Base-by-base conservation (phyloP, 2,797 vertebrate species). In the Anas bernieri region DNA sequence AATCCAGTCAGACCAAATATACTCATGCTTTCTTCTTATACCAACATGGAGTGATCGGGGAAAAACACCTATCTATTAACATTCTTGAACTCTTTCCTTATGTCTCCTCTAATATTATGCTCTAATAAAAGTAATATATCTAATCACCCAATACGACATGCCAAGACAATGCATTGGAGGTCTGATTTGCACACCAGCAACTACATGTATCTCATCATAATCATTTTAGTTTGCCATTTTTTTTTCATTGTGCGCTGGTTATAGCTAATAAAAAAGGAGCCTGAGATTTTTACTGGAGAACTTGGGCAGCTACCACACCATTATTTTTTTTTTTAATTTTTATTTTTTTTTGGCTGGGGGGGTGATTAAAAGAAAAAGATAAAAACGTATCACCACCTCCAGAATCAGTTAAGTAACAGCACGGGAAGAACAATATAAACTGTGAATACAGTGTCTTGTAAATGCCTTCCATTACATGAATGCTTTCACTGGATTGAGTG, bases 341-440 rank as follows among this genome's bases (percentile, higher is more conserved):
- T 11, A 12, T 48, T 23, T 48, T 48, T 48, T 13, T 23, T 48
- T 13, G 46, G 11, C 20, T 12, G 46, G 48, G 48, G 46, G 48
- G 7, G 48, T 23, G 48, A 23, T 50, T 25, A 50, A 50, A 48
- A 48, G 23, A 48, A 48, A 50, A 25, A 50, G 23, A 25, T 50
- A 50, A 8, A 12, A 35, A 30, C 3, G 10, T 7, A 17, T 1
- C 2, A 9, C 18, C 4, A 4, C 7, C 28, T 37, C 31, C 22
- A 54, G 17, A 28, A 33, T 4, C 7, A 39, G 23, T 35, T n/a
- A 6, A 48, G 30, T 9, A 63, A 14, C 25, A 54, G 16, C 22
- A 21, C 2, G 30, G 9, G 35, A 21, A 30, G 5, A 14, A 59
- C 23, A 8, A 15, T 5, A 2, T 0, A 45, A 45, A 6, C 17